Evolutionary conservation across 2,888 invertebrate species (phyloP).

Genomic region (Hyposoter dolosus): DNA sequence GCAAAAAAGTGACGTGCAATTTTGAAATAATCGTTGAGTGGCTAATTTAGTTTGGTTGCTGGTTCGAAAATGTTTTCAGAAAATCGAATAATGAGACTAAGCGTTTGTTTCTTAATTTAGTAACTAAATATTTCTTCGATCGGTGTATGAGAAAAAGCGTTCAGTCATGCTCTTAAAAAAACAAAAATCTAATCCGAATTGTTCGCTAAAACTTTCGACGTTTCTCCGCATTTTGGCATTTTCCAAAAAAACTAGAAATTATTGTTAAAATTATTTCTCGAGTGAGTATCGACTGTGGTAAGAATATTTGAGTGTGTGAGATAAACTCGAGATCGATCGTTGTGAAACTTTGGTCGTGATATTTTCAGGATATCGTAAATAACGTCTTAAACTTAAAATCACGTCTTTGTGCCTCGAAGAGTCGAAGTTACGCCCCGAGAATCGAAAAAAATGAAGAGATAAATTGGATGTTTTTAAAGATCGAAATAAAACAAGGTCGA

Average conservation of each 20-base stretch:
- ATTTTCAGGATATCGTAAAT: conserved; percentile 51
- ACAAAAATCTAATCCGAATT: not conserved
- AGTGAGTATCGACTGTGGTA: conserved; percentile 32
- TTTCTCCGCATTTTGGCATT: not conserved
- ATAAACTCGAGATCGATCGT: conserved; percentile 64
- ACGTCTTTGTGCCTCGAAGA: not conserved
- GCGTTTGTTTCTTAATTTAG: not conserved
- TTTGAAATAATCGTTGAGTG: not conserved
- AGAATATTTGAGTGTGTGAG: conserved; percentile 41
- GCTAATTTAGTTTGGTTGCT: not conserved
- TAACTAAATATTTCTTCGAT: not conserved
- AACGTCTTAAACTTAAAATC: not conserved
- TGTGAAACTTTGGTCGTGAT: conserved; percentile 64
- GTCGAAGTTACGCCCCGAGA: not conserved
- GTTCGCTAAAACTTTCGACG: not conserved
- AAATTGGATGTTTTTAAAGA: not conserved
- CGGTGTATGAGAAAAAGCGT: not conserved
- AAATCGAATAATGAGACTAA: not conserved
- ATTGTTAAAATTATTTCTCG: conserved; percentile 29
- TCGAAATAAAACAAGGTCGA: not conserved
- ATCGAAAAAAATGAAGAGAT: not conserved
- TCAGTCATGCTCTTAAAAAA: not conserved
- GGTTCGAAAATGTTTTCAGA: not conserved
- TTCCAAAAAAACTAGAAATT: not conserved
- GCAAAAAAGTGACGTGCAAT: not conserved